Evolutionary conservation across 2,113 vertebrate genomes (phyloP), one percentile per base, ranked within the genome.

Genomic region (Sceloporus tristichus): DNA sequence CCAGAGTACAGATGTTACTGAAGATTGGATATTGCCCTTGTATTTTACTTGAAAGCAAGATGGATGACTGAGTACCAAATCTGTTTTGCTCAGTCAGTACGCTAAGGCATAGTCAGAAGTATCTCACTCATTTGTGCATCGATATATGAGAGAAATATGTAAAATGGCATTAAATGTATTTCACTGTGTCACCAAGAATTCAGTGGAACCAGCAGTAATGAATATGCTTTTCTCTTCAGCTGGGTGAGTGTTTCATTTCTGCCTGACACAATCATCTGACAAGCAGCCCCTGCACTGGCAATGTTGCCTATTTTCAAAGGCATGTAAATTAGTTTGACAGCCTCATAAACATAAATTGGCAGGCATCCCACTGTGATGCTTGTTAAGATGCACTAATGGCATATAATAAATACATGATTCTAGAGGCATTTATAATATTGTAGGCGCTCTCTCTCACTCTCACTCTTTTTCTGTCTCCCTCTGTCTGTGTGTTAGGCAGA

Each of bases 301-400:
- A 96, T 94, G 95, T 96, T 97, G 95, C 96, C 95, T 96, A 96
- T 97, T 97, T 97, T 97, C 96, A 96, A 88, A 93, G 94, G 95
- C 96, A 97, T 96, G 96, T 96, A 97, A 97, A 97, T 97, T 96
- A 96, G 96, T 95, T 93, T 96, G 97, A 97, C 96, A 97, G 95
- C 84, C 95, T 97, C 95, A 97, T 96, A 97, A 97, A 97, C 97
- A 97, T 97, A 97, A 97, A 97, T 97, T 97, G 97, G 96, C 96
- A 97, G 93, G 91, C 95, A 94, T 97, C 97, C 95, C 96, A 96
- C 91, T 96, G 96, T 95, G 96, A 91, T 95, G 93, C 96, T 96
- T 95, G 96, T 96, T 97, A 97, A 97, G 96, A 94, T 91, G 94
- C 94, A 95, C 95, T 97, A 97, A 97, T 97, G 94, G 94, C 96